phyloP scores from a whole-genome alignment of 2,888 invertebrate genomes.

The Cataglyphis cursor region DNA sequence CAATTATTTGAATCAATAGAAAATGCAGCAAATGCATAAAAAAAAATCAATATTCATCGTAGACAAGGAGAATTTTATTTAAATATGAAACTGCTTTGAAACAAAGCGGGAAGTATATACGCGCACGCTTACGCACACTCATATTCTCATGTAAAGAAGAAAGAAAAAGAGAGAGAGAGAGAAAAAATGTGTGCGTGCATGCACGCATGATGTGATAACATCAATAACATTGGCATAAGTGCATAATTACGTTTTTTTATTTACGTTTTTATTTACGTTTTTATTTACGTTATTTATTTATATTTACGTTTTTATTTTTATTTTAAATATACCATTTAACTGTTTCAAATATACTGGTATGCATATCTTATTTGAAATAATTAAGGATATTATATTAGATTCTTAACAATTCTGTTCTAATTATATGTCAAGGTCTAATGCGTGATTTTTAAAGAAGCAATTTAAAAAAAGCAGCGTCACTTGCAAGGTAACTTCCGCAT shows the following conservation, averaged over 20 bases:
- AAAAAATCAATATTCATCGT: neutral
- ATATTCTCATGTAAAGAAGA: too few species aligned
- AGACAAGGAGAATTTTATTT: neutral
- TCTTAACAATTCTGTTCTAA: conserved; percentile 39
- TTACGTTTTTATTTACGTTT: too few species aligned
- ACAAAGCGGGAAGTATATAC: conserved; percentile 23
- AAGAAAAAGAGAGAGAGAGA: too few species aligned
- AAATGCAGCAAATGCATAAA: neutral
- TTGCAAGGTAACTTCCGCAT: conserved; percentile 69
- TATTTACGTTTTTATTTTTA: too few species aligned
- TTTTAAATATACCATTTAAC: neutral
- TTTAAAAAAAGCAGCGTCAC: conserved; percentile 35
- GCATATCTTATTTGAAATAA: neutral
- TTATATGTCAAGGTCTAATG: conserved; percentile 47
- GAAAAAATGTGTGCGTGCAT: too few species aligned
- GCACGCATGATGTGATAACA: neutral
- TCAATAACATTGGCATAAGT: neutral
- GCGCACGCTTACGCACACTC: too few species aligned
- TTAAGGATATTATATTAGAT: neutral
- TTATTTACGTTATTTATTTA: too few species aligned
- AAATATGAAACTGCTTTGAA: conserved; percentile 53
- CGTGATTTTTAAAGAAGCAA: conserved; percentile 58
- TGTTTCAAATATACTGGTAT: neutral
- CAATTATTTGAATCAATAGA: neutral
- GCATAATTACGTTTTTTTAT: too few species aligned